phyloP scores from a whole-genome alignment of 2,888 invertebrate genomes.

The Xestia xanthographa region DNA sequence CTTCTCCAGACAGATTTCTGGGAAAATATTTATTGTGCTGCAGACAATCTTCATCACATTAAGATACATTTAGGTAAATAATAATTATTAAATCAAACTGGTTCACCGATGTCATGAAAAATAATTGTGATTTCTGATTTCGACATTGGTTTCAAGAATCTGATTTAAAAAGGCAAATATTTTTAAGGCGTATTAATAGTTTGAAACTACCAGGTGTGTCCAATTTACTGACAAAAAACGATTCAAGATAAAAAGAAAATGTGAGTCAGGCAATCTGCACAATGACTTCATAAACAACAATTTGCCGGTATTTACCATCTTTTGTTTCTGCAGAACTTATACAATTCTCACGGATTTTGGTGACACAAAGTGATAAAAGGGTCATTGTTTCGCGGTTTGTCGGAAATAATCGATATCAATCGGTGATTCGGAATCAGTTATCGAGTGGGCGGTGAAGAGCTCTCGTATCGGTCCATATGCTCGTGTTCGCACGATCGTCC shows the following conservation, averaged over 20 bases:
- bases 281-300: slow-evolving; percentile 6
- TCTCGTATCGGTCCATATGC: slow-evolving; percentile 76
- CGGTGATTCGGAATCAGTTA: slow-evolving; percentile 81
- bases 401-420: slow-evolving; percentile 80
- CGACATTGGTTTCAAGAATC: background rate
- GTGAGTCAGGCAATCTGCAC: background rate
- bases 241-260: background rate
- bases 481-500: slow-evolving; percentile 75
- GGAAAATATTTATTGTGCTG: background rate
- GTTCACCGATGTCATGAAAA: background rate
- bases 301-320: slow-evolving; percentile 32
- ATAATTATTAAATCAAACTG: slow-evolving; percentile 3
- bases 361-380: slow-evolving; percentile 71
- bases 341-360: slow-evolving; percentile 52
- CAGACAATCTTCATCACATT: background rate
- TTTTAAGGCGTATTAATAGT: background rate
- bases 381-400: slow-evolving; percentile 76
- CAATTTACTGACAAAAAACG: background rate
- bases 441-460: slow-evolving; percentile 77
- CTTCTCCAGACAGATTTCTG: background rate
- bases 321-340: slow-evolving; percentile 30
- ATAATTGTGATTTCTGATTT: background rate
- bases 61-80: background rate
- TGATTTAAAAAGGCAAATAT: background rate
- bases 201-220: background rate